Evolutionary conservation across 2,888 invertebrate species (phyloP).

Genomic region (Drosophila yooni): DNA sequence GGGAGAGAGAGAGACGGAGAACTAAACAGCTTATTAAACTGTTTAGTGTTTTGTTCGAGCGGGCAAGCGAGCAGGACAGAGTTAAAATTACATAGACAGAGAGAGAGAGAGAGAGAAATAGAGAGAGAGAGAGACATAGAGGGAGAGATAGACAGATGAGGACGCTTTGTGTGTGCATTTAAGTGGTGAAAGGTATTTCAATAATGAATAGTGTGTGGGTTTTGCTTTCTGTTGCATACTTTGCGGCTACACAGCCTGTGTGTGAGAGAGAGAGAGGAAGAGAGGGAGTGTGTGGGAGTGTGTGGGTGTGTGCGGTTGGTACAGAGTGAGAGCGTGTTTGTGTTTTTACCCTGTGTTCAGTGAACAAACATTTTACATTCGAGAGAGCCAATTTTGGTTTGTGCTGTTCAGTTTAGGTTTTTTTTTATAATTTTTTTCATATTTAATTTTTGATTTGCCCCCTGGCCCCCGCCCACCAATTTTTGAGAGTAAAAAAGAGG

Average conservation of each 20-base stretch:
- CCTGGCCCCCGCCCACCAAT: slow-evolving; percentile 68
- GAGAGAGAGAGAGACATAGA: slow-evolving; percentile 20
- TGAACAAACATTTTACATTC: slow-evolving; percentile 72
- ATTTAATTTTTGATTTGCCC: slow-evolving; percentile 41
- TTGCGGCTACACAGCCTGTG: slow-evolving; percentile 56
- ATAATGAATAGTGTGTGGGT: slow-evolving; percentile 38
- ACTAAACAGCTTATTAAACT: slow-evolving; percentile 37
- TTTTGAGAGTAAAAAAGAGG: slow-evolving; percentile 18
- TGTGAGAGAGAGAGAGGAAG: neutral
- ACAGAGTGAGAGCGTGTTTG: slow-evolving; percentile 9
- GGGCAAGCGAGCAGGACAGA: slow-evolving; percentile 52
- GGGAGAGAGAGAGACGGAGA: slow-evolving; percentile 40
- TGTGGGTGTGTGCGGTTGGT: slow-evolving; percentile 23
- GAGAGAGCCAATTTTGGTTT: slow-evolving; percentile 58
- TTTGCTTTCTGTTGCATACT: slow-evolving; percentile 57
- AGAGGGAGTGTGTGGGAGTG: slow-evolving; percentile 21
- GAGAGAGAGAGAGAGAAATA: slow-evolving; percentile 15
- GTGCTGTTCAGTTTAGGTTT: slow-evolving; percentile 32
- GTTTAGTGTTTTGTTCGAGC: slow-evolving; percentile 40
- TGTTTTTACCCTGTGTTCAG: slow-evolving; percentile 73
- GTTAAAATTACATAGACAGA: slow-evolving; percentile 42
- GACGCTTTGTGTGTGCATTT: slow-evolving; percentile 58
- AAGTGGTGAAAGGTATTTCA: slow-evolving; percentile 42
- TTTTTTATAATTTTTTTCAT: slow-evolving; percentile 10
- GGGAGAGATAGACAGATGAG: slow-evolving; percentile 24